phyloP scores from a whole-genome alignment of 2,797 vertebrate genomes.

The Catostomus latipinnis region DNA sequence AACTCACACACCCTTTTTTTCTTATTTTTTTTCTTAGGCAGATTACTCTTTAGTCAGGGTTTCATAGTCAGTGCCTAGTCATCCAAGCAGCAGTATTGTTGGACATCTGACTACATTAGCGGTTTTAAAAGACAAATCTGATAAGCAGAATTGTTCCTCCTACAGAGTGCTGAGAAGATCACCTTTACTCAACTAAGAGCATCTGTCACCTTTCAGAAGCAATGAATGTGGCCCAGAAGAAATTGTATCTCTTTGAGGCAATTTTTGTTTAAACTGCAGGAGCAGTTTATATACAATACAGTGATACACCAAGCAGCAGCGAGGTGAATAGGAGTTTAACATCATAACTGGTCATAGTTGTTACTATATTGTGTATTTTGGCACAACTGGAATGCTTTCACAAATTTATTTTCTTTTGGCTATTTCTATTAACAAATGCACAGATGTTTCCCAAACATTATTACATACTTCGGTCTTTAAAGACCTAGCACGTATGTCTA shows the following conservation, averaged over 20 bases:
- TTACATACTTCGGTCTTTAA: too few relatives aligned
- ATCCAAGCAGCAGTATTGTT: constrained; percentile 3
- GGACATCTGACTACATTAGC: constrained; percentile 52
- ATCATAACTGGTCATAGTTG: too few relatives aligned
- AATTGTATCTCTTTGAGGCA: background rate
- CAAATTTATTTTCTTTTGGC: too few relatives aligned
- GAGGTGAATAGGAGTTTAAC: too few relatives aligned
- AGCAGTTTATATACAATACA: too few relatives aligned
- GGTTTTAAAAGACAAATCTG: constrained; percentile 30
- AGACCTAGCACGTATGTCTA: too few relatives aligned
- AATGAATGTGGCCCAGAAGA: background rate
- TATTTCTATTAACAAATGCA: too few relatives aligned
- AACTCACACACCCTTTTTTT: background rate
- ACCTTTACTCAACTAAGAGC: constrained; percentile 39
- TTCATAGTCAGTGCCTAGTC: constrained; percentile 18
- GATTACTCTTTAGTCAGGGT: constrained; percentile 5
- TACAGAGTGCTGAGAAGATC: constrained; percentile 21
- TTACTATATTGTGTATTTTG: too few relatives aligned
- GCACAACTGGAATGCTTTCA: too few relatives aligned
- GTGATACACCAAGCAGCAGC: too few relatives aligned
- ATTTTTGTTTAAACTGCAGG: too few relatives aligned
- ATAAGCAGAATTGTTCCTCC: constrained; percentile 30
- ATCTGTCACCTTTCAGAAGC: constrained; percentile 21
- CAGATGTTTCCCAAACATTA: too few relatives aligned
- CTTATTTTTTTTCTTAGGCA: background rate